Evolutionary conservation across 92 coral and sea anemone genomes (phyloP), one percentile per base, ranked within the genome.

Genomic region (Diadumene lineata): DNA sequence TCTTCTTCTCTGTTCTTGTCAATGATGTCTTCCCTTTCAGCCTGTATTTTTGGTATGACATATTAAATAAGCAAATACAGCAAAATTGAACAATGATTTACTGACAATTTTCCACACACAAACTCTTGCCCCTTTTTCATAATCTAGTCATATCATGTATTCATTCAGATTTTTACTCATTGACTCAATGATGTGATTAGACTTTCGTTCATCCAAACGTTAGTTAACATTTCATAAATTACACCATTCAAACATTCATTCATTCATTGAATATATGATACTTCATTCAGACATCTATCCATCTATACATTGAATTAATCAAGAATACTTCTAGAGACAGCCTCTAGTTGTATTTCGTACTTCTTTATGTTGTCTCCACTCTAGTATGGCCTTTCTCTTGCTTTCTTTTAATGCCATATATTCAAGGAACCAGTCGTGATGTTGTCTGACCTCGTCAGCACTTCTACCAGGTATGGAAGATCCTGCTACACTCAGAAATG

Each of bases 361-460:
- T 53, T 8, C 60, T 53, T 53, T 53, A 56, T 29, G 73, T 3
- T 77, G 70, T 68, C 89, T 96, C 99, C 99, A 96, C 27, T 96
- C 91, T 10, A 79, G 87, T 30, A 96, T 92, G 7, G 96, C 99
- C 57, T 81, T 72, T 69, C 80, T 92, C 77, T 96, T 96, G 73
- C 77, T 84, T 34, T 96, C 97, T 63, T 92, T 85, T 43, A 96
- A 79, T 27, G 64, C 81, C 74, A 89, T 81, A 77, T 96, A 96
- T 51, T 96, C 96, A 21, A 81, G 88, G 81, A 86, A 96, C 99
- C 99, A 96, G 38, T 96, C 99, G 55, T 92, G 85, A 46, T 96
- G 99, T 16, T 96, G 99, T 31, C 92, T 79, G 31, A 96, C 91
- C 33, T 92, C 99, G 75, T 89, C 93, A 19, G 73, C 66, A 34